A percentile compares a stretch with the other conserved stretches of the same genome.
phyloP scores from a whole-genome alignment of 92 coral and sea anemone species.

The Siderastrea siderea region DNA sequence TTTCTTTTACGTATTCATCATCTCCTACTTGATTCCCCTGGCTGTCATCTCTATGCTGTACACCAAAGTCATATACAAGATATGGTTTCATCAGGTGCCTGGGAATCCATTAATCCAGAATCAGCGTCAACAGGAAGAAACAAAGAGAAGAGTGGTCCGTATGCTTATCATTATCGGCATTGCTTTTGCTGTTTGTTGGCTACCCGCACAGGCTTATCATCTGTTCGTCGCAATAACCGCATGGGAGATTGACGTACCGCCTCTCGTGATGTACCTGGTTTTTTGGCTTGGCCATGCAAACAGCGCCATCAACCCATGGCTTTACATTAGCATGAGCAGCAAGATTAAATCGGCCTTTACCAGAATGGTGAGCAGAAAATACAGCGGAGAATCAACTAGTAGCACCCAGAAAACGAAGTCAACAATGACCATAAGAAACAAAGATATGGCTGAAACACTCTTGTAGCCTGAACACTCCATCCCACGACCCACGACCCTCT shows the following conservation, averaged over 20 bases:
- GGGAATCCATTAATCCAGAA: neutral
- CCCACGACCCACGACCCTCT: too few relatives aligned
- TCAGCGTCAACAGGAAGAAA: neutral
- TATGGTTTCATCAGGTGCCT: neutral
- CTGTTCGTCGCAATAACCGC: too few relatives aligned
- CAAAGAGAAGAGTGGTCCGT: neutral
- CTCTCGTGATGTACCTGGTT: neutral
- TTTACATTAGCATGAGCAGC: neutral
- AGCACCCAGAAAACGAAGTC: too few relatives aligned
- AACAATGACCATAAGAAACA: too few relatives aligned
- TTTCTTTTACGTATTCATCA: neutral
- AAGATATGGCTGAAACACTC: too few relatives aligned
- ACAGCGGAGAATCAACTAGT: neutral
- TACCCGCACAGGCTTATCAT: too few relatives aligned
- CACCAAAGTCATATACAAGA: neutral
- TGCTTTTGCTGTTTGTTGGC: neutral
- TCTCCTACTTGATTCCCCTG: neutral
- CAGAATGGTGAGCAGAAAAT: neutral
- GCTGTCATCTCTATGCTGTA: neutral
- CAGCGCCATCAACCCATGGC: too few relatives aligned
- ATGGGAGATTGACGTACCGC: neutral
- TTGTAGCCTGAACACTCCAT: too few relatives aligned
- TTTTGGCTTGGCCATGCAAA: neutral
- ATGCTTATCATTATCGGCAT: neutral
- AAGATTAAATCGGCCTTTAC: neutral